phyloP scores from a whole-genome alignment of 2,888 invertebrate genomes.

The Amiota mariae region DNA sequence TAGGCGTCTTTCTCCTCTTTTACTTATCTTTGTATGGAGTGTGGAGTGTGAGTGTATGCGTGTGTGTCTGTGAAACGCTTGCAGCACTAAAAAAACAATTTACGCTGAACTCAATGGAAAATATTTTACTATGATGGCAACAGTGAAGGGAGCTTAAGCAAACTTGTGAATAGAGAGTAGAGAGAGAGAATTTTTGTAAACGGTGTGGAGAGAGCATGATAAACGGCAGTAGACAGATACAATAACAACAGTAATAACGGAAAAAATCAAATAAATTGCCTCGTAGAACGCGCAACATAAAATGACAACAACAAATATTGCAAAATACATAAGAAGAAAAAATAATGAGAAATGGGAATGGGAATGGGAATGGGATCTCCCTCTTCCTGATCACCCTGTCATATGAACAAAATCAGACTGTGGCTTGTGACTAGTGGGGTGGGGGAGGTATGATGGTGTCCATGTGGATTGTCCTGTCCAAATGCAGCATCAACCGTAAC shows the following conservation, averaged over 20 bases:
- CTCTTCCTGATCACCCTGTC: background rate
- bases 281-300: constrained; percentile 1
- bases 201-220: constrained; percentile 14
- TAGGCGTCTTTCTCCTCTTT: background rate
- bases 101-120: too few relatives aligned
- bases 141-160: too few relatives aligned
- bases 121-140: too few relatives aligned
- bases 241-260: background rate
- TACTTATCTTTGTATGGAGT: background rate
- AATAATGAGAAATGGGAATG: background rate
- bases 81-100: constrained; percentile 6
- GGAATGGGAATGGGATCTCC: too few relatives aligned
- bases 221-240: constrained; percentile 11
- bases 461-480: background rate
- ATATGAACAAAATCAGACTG: background rate
- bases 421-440: background rate
- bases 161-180: too few relatives aligned
- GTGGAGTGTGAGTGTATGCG: background rate
- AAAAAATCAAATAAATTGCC: constrained; percentile 23
- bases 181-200: background rate
- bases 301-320: background rate
- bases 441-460: background rate
- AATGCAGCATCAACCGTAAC: constrained; percentile 2
- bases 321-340: background rate
- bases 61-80: background rate